Evolutionary conservation across 2,113 vertebrate genomes (phyloP).

Genomic region (Platysternon megacephalum): DNA sequence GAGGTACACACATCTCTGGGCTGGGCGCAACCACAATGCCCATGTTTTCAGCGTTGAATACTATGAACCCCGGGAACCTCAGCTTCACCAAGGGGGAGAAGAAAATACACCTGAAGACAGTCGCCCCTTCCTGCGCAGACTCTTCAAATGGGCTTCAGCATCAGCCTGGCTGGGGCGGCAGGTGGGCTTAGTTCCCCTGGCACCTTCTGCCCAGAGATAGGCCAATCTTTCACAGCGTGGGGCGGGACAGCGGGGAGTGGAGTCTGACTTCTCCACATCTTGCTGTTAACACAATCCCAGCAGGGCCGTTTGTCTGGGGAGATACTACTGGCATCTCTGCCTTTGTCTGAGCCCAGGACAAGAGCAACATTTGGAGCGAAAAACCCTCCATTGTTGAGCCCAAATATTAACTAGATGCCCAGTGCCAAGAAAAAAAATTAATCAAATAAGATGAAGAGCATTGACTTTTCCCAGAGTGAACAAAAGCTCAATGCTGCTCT

Average conservation of each 20-base stretch:
- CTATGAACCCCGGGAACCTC: background rate
- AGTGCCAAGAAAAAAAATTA: conserved; percentile 35
- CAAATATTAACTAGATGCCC: conserved; percentile 64
- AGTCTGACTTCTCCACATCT: background rate
- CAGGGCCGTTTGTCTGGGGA: background rate
- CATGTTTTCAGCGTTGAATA: background rate
- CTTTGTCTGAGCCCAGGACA: conserved; percentile 20
- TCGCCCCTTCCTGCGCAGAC: background rate
- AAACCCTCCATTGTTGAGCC: conserved; percentile 18
- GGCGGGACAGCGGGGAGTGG: background rate
- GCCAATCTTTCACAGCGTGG: background rate
- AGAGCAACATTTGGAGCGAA: conserved; percentile 48
- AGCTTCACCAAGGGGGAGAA: background rate
- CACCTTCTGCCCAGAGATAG: background rate
- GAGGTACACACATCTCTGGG: background rate
- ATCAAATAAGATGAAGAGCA: conserved; percentile 56
- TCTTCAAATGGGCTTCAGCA: background rate
- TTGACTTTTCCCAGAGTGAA: conserved; percentile 62
- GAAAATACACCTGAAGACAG: background rate
- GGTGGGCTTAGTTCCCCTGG: background rate
- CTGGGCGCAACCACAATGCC: background rate
- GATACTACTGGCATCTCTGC: background rate
- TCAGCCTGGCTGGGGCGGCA: background rate
- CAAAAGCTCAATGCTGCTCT: conserved; percentile 94
- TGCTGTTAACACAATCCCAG: background rate